Conservation (phyloP, 2,797 vertebrate genomes). For the Bryconaethiops microstoma region DNA sequence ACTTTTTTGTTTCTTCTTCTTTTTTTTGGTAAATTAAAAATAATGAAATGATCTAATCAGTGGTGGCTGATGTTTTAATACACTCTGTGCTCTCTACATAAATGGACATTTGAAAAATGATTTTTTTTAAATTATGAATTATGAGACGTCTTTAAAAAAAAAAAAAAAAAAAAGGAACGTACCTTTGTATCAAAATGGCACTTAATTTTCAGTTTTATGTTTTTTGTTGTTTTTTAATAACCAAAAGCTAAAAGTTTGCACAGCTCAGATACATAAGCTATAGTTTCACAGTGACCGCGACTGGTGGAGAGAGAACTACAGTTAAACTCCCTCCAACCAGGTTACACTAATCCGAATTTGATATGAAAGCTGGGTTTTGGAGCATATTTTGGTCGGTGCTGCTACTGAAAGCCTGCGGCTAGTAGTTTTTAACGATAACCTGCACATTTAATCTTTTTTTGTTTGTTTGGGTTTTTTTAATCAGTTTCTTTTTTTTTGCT, state of each 20-base stretch:
- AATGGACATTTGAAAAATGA: neutral
- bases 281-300: constrained; percentile 38
- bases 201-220: neutral
- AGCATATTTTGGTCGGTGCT: neutral
- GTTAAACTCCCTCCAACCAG: neutral
- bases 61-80: neutral
- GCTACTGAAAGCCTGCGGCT: neutral
- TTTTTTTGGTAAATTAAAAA: neutral
- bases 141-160: neutral
- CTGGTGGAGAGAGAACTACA: neutral
- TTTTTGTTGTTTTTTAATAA: neutral
- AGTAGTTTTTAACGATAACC: neutral
- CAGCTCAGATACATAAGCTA: neutral
- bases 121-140: neutral
- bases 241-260: neutral
- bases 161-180: neutral
- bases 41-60: neutral
- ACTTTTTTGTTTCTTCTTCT: neutral
- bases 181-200: neutral
- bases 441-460: neutral
- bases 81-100: neutral
- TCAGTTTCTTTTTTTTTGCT: too few species aligned
- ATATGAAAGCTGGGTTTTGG: neutral
- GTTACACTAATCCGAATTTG: neutral
- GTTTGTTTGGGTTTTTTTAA: neutral